phyloP scores from a whole-genome alignment of 2,113 vertebrate genomes.

The Tenebrosternarchus preto region DNA sequence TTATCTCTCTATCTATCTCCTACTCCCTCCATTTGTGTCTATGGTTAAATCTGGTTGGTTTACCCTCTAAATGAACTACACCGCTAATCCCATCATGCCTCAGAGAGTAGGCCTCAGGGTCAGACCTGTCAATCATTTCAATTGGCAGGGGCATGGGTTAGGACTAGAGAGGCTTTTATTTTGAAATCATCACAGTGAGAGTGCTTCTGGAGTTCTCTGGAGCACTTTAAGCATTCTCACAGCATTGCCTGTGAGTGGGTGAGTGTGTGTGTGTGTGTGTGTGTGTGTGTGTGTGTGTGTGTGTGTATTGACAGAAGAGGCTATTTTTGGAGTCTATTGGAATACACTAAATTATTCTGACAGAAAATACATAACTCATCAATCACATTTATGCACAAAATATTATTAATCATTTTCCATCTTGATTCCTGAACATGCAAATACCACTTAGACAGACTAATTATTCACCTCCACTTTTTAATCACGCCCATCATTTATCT shows the following conservation, averaged over 20 bases:
- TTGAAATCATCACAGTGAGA: conserved; percentile 8
- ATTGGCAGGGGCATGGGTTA: neutral
- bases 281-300: conserved; percentile 5
- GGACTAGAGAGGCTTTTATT: conserved; percentile 4
- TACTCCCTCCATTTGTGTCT: neutral
- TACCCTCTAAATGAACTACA: conserved; percentile 45
- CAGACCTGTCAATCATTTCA: conserved; percentile 19
- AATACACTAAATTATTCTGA: conserved; percentile 55
- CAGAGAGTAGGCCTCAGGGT: conserved; percentile 14
- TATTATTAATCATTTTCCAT: conserved; percentile 50
- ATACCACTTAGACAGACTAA: conserved; percentile 32
- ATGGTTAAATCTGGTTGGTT: neutral
- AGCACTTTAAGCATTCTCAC: conserved; percentile 8
- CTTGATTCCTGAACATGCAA: conserved; percentile 34
- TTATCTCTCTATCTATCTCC: neutral
- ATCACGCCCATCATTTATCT: conserved; percentile 19
- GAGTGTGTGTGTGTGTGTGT: neutral
- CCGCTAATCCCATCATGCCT: conserved; percentile 44
- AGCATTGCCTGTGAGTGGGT: neutral
- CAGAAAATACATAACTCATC: conserved; percentile 50
- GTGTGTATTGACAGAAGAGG: conserved; percentile 33
- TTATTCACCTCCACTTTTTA: conserved; percentile 31
- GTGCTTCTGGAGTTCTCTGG: neutral
- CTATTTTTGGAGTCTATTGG: conserved; percentile 51
- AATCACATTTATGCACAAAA: conserved; percentile 48